These are phyloP conservation scores for Pangasius mekongensis DNA, from an alignment of 2,797 vertebrate species.

Conservation along the genomic window DNA sequence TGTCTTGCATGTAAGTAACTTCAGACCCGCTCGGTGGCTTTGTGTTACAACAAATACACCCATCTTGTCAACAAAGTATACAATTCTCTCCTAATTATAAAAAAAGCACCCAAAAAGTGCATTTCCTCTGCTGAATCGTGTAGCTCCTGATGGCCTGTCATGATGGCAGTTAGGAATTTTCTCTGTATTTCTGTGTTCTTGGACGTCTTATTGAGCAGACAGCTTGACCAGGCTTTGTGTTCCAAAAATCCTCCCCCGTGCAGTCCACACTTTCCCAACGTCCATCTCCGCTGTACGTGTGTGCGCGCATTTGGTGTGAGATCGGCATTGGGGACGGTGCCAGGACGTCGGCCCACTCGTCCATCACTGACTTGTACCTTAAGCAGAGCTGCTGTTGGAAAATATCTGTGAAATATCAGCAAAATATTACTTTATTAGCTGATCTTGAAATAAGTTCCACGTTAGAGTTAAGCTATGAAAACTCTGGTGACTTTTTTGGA, in stretches of 20 bases:
- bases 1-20: conserved; percentile 72
- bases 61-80: neutral
- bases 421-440: neutral
- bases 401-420: neutral
- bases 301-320: conserved; percentile 64
- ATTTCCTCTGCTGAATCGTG: conserved; percentile 21
- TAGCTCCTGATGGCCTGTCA: conserved; percentile 22
- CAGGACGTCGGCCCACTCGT: conserved; percentile 61
- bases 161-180: conserved; percentile 57
- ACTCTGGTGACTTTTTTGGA: conserved; percentile 2
- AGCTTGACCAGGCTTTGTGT: conserved; percentile 83
- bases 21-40: conserved; percentile 64
- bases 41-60: conserved; percentile 54
- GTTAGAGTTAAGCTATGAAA: conserved; percentile 9
- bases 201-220: conserved; percentile 83
- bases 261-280: conserved; percentile 76
- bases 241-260: conserved; percentile 80
- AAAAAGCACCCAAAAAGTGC: conserved; percentile 1
- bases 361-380: conserved; percentile 57
- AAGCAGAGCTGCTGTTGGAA: conserved; percentile 34
- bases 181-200: conserved; percentile 79
- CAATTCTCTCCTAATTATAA: neutral
- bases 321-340: conserved; percentile 57
- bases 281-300: conserved; percentile 76
- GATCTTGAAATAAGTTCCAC: neutral